Evolutionary conservation across 2,888 invertebrate genomes (phyloP).

Genomic region (Labia minor): DNA sequence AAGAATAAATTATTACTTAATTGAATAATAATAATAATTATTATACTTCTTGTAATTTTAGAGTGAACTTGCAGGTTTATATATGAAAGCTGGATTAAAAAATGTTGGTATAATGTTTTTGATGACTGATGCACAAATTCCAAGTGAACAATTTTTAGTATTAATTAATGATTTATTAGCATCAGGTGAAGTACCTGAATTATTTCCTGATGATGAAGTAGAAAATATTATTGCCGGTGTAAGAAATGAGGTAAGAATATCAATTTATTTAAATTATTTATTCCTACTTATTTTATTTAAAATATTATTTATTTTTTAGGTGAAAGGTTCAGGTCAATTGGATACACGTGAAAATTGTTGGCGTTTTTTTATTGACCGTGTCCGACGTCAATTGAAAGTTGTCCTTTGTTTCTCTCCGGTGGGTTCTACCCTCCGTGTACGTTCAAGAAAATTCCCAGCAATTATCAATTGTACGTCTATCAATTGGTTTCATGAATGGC

Average conservation of each 20-base stretch:
- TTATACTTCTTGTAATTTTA: conserved; percentile 34
- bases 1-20: too few species aligned
- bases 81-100: conserved; percentile 84
- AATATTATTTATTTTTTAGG: conserved; percentile 34
- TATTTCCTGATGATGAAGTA: conserved; percentile 91
- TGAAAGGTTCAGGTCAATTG: conserved; percentile 76
- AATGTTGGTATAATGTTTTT: conserved; percentile 90
- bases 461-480: conserved; percentile 90
- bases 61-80: conserved; percentile 74
- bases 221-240: conserved; percentile 87
- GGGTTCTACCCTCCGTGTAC: conserved; percentile 80
- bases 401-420: conserved; percentile 97
- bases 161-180: conserved; percentile 91
- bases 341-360: conserved; percentile 94
- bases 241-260: conserved; percentile 52
- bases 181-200: conserved; percentile 89
- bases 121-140: conserved; percentile 95
- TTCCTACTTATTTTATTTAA: too few species aligned
- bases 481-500: conserved; percentile 99
- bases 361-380: conserved; percentile 95
- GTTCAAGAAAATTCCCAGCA: conserved; percentile 91
- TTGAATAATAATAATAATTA: too few species aligned
- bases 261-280: not conserved
- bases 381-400: conserved; percentile 76
- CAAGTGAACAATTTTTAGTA: conserved; percentile 89